Percentiles rank a stretch among this genome's conserved stretches.
Evolutionary conservation across 2,113 vertebrate species (phyloP).

Genomic region (Microcebus murinus): DNA sequence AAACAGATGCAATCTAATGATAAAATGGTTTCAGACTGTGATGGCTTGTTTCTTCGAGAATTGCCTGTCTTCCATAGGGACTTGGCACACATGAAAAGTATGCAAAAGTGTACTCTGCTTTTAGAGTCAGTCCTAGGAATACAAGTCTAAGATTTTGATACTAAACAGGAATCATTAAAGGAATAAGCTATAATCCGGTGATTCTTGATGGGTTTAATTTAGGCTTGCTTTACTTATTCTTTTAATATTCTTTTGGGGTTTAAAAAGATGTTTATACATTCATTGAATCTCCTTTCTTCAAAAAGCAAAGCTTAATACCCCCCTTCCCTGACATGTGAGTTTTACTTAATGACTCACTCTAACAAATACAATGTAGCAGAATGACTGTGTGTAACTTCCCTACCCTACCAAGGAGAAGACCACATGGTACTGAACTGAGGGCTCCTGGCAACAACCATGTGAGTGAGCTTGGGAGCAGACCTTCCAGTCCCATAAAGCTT

Average conservation of each 20-base stretch:
- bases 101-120: background rate
- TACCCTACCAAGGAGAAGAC: background rate
- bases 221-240: constrained; percentile 38
- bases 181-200: constrained; percentile 35
- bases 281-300: constrained; percentile 43
- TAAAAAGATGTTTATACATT: constrained; percentile 30
- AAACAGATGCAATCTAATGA: background rate
- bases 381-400: background rate
- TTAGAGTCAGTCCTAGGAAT: background rate
- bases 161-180: background rate
- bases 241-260: constrained; percentile 7
- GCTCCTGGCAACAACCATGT: background rate
- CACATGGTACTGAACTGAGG: background rate
- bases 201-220: background rate
- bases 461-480: background rate
- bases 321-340: background rate
- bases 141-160: constrained; percentile 37
- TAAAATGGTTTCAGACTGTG: background rate
- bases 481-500: background rate
- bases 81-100: background rate
- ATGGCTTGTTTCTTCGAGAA: constrained; percentile 30
- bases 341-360: background rate
- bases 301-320: background rate
- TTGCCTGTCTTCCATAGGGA: background rate
- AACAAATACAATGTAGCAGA: background rate